phyloP scores from a whole-genome alignment of 2,888 invertebrate species.

The Platycheirus rosarum region DNA sequence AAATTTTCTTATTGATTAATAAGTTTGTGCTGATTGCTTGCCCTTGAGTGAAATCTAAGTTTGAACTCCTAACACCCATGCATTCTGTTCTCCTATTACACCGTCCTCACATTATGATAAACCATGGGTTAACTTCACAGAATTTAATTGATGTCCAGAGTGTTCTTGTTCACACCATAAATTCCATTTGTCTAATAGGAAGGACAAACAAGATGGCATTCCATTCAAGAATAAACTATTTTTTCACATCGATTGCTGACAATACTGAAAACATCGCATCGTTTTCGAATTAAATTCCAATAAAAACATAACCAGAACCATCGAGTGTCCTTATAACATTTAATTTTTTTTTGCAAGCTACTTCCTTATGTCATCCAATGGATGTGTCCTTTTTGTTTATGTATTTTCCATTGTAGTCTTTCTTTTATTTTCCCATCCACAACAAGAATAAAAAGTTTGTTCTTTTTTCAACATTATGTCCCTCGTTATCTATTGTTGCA shows the following conservation, averaged over 20 bases:
- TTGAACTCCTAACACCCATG: not conserved
- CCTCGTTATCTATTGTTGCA: slow-evolving; percentile 20
- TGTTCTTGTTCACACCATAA: slow-evolving; percentile 24
- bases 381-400: slow-evolving; percentile 11
- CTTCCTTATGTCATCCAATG: slow-evolving; percentile 11
- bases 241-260: slow-evolving; percentile 45
- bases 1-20: too few relatives aligned
- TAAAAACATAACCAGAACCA: slow-evolving; percentile 53
- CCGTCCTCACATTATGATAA: not conserved
- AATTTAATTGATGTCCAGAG: slow-evolving; percentile 7
- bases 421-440: slow-evolving; percentile 40
- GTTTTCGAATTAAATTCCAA: slow-evolving; percentile 64
- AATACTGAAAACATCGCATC: slow-evolving; percentile 44
- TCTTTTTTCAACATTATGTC: slow-evolving; percentile 7
- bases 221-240: slow-evolving; percentile 4
- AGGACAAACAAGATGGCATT: slow-evolving; percentile 25
- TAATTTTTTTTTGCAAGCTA: slow-evolving; percentile 3
- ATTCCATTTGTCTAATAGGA: slow-evolving; percentile 8
- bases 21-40: too few relatives aligned
- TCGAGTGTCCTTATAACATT: slow-evolving; percentile 21
- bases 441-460: not conserved
- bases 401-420: slow-evolving; percentile 46
- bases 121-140: not conserved
- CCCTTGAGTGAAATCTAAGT: too few relatives aligned
- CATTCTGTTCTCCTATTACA: not conserved